Evolutionary conservation across 2,888 invertebrate species (phyloP), one percentile per base, ranked within the genome.

Genomic region (Limnephilus lunatus): DNA sequence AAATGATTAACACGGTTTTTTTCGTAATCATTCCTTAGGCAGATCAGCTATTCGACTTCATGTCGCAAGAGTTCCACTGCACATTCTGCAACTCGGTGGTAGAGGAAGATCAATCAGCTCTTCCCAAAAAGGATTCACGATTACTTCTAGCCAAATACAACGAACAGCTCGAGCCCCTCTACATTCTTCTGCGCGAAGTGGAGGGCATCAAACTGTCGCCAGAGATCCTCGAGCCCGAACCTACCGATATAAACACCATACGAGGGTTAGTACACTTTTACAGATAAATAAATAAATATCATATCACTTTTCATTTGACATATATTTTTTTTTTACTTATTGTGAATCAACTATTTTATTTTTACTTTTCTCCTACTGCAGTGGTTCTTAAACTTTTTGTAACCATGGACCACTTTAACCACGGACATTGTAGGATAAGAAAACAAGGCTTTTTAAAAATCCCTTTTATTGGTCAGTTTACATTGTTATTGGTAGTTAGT

Each of bases 141-240:
- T 96, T 99, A 90, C 95, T 99, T 94, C 95, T 99, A 94, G 99
- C 99, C 9, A 98, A 98, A 95, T 99, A 99, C 95, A 99, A 99
- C 95, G 99, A 99, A 95, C 99, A 99, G 95, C 96, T 99, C 93
- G 98, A 99, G 95, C 98, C 98, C 0, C 96, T 99, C n/a, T 99
- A 98, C 95, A 97, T 98, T 94, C 95, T 99, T 48, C 95, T 99
- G 89, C 97, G 98, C 94, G 98, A 99, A 95, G 98, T 99, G 3
- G 99, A 99, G 95, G 98, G 99, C 94, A 98, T 99, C 88, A 98
- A 98, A 96, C 95, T 99, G 94, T 97, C 99, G 14, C 99, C 99
- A 15, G 98, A 99, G 95, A 97, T 99, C 94, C 96, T 99, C 93
- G 99, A 99, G 95, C 99, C 99, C 0, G 99, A 99, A 95, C 99